Evolutionary conservation across 1,140 invertebrate genomes (phyloP).

Genomic region (Aporrectodea caliginosa): DNA sequence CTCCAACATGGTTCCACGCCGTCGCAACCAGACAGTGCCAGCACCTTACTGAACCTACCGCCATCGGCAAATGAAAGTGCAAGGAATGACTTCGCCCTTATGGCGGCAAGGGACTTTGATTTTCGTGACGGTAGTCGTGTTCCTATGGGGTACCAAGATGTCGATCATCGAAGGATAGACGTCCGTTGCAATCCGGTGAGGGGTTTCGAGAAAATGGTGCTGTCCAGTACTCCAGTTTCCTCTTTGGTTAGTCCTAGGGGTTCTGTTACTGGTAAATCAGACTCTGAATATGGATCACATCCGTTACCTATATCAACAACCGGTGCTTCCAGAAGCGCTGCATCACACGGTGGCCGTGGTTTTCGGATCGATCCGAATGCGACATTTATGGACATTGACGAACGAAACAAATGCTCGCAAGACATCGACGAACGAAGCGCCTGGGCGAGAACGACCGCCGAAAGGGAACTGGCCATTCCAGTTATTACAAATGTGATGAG

Average conservation of each 20-base stretch:
- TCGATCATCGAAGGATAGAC: neutral
- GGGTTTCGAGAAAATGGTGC: neutral
- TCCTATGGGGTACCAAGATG: neutral
- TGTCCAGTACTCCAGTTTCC: neutral
- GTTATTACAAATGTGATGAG: too few relatives aligned
- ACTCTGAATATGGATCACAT: neutral
- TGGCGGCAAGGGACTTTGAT: neutral
- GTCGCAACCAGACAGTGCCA: neutral
- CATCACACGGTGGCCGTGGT: neutral
- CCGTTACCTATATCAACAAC: neutral
- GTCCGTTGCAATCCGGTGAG: neutral
- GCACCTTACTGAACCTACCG: too few relatives aligned
- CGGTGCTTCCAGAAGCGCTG: neutral
- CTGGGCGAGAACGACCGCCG: neutral
- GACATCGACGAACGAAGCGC: neutral
- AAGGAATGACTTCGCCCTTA: too few relatives aligned
- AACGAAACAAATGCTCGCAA: neutral
- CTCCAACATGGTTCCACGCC: neutral
- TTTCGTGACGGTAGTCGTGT: neutral
- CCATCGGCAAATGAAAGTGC: too few relatives aligned
- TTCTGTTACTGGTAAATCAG: neutral
- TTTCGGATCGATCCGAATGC: neutral
- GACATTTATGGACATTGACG: neutral
- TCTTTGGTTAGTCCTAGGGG: neutral
- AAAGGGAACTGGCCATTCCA: too few relatives aligned